A percentile compares a stretch with the other conserved stretches of the same genome.
Conservation (phyloP, 2,888 invertebrate genomes). For the Machimus atricapillus region DNA sequence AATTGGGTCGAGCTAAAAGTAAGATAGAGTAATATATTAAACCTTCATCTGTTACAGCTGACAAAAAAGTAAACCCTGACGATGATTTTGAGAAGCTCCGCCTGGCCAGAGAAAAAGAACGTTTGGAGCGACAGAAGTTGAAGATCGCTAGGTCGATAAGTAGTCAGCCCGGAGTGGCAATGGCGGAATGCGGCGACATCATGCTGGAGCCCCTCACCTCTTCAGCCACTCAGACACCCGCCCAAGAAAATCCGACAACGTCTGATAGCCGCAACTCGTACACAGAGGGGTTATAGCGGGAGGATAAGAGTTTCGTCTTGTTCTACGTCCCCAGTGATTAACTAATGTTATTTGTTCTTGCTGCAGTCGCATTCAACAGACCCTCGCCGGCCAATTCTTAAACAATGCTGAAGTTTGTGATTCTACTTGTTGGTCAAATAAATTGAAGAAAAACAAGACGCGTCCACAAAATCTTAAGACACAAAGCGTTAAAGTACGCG, state of each 20-base stretch:
- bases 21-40: background rate
- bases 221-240: background rate
- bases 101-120: slow-evolving; percentile 72
- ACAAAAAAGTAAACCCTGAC: slow-evolving; percentile 59
- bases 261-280: background rate
- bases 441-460: background rate
- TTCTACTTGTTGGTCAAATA: background rate
- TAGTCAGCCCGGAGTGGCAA: slow-evolving; percentile 49
- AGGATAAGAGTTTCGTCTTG: slow-evolving; percentile 8
- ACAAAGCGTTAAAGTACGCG: background rate
- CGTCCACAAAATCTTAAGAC: background rate
- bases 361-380: background rate
- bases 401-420: background rate
- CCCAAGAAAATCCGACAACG: background rate
- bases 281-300: slow-evolving; percentile 40
- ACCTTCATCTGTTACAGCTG: slow-evolving; percentile 52
- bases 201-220: background rate
- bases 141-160: slow-evolving; percentile 68
- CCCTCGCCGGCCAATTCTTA: background rate
- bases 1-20: too few relatives aligned
- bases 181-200: background rate
- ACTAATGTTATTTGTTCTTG: background rate
- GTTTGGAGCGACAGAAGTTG: slow-evolving; percentile 69
- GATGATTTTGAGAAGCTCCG: slow-evolving; percentile 78
- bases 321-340: slow-evolving; percentile 40